These are phyloP conservation scores for Hoplodrina blanda DNA, from an alignment of 2,888 invertebrate genomes.

Conservation along the genomic window DNA sequence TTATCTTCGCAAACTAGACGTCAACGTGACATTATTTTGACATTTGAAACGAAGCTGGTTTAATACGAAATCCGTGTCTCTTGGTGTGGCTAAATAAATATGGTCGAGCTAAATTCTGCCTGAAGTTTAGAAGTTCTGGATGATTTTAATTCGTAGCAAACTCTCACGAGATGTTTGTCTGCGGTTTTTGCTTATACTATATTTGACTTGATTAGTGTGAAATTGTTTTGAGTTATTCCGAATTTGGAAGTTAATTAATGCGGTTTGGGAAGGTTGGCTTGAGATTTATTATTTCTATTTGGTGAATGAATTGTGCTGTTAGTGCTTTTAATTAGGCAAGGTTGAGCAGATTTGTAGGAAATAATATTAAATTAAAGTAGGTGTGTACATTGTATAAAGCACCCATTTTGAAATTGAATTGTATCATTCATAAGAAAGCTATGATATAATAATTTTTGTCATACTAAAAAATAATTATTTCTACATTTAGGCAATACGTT, in stretches of 20 bases:
- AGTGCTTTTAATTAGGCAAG: slow-evolving; percentile 4
- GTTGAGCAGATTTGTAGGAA: slow-evolving; percentile 5
- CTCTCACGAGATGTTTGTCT: slow-evolving; percentile 41
- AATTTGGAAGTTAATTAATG: slow-evolving; percentile 48
- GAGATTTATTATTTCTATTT: slow-evolving; percentile 35
- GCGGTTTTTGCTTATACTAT: slow-evolving; percentile 46
- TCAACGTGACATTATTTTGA: slow-evolving; percentile 60
- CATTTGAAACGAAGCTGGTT: slow-evolving; percentile 48
- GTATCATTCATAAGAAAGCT: too few relatives aligned
- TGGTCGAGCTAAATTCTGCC: slow-evolving; percentile 29
- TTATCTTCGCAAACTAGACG: slow-evolving; percentile 58
- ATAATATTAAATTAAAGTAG: neutral
- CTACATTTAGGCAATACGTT: too few relatives aligned
- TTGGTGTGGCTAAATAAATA: slow-evolving; percentile 42
- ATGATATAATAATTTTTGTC: too few relatives aligned
- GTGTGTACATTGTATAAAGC: neutral
- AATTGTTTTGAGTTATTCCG: slow-evolving; percentile 39
- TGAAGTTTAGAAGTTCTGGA: slow-evolving; percentile 39
- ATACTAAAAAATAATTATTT: too few relatives aligned
- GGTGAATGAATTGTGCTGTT: slow-evolving; percentile 25
- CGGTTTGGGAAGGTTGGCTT: slow-evolving; percentile 13
- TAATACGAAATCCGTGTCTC: slow-evolving; percentile 41
- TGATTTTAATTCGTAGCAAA: slow-evolving; percentile 47
- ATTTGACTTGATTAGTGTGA: slow-evolving; percentile 47
- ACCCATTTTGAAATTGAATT: neutral